A percentile compares a stretch with the other conserved stretches of the same genome.
These are phyloP conservation scores for Cydia pomonella DNA, from an alignment of 1,140 invertebrate species.

Conservation along the genomic window DNA sequence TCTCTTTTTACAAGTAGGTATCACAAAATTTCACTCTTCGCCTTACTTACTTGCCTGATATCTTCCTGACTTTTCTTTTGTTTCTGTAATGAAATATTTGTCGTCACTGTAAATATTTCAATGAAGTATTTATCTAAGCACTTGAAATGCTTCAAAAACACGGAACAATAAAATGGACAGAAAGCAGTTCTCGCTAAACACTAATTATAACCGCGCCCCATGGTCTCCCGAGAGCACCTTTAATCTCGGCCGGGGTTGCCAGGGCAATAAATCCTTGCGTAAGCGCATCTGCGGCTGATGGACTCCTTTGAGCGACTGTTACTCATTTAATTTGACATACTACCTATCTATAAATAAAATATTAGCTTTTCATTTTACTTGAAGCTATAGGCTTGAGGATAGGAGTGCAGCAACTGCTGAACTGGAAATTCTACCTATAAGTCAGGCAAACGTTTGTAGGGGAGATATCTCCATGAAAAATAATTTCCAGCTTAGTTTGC, in stretches of 20 bases:
- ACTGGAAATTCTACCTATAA: too few species aligned
- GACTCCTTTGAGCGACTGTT: constrained; percentile 15
- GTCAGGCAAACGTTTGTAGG: too few species aligned
- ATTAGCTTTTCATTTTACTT: not conserved
- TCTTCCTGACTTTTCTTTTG: not conserved
- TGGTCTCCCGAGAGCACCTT: constrained; percentile 13
- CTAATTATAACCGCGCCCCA: constrained; percentile 17
- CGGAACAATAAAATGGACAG: constrained; percentile 2
- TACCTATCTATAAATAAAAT: not conserved
- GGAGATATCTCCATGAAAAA: too few species aligned
- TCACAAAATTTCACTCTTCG: too few species aligned
- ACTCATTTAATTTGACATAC: constrained; percentile 10
- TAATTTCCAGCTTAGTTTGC: too few species aligned
- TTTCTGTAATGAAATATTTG: not conserved
- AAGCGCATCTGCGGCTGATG: constrained; percentile 14
- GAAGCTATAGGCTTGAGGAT: not conserved
- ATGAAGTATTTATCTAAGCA: not conserved
- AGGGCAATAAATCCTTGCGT: constrained; percentile 18
- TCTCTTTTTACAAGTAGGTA: not conserved
- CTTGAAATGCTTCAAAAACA: not conserved
- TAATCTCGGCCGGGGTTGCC: constrained; percentile 15
- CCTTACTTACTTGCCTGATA: too few species aligned
- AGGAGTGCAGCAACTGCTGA: too few species aligned
- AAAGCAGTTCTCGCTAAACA: constrained; percentile 11
- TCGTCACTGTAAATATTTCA: too few species aligned